Conservation (phyloP, 2,113 vertebrate species). For the Caranx ignobilis region DNA sequence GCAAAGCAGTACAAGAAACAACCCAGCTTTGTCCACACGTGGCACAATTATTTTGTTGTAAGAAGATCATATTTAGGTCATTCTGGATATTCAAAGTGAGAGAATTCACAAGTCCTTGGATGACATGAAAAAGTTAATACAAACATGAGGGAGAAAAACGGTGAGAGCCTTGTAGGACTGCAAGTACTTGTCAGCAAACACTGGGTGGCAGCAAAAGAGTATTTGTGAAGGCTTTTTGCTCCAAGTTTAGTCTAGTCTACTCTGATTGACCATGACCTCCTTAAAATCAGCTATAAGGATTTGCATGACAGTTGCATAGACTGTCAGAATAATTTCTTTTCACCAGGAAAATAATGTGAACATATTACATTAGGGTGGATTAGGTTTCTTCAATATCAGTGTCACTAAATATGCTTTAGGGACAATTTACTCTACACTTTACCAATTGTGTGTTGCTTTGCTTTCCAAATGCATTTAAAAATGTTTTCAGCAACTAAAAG, state of each 20-base stretch:
- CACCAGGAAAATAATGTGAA: not conserved
- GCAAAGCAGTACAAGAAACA: not conserved
- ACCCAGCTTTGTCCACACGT: not conserved
- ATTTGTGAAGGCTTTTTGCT: not conserved
- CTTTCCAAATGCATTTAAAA: not conserved
- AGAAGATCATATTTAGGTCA: not conserved
- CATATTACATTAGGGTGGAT: not conserved
- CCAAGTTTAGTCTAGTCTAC: not conserved
- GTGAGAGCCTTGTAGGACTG: not conserved
- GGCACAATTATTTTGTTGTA: not conserved
- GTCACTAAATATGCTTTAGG: not conserved
- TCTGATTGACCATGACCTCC: not conserved
- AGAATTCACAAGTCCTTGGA: not conserved
- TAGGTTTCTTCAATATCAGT: not conserved
- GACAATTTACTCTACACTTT: not conserved
- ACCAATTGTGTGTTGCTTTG: not conserved
- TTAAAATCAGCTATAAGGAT: not conserved
- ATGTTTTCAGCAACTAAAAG: not conserved
- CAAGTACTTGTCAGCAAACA: not conserved
- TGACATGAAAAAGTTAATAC: no score
- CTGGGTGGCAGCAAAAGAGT: slow-evolving; percentile 73
- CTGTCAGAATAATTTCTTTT: slow-evolving; percentile 1
- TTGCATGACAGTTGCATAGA: slow-evolving; percentile 2
- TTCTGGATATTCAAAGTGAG: not conserved
- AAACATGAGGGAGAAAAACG: not conserved